Evolutionary conservation across 2,797 vertebrate species (phyloP).

Genomic region (Vireo griseus): DNA sequence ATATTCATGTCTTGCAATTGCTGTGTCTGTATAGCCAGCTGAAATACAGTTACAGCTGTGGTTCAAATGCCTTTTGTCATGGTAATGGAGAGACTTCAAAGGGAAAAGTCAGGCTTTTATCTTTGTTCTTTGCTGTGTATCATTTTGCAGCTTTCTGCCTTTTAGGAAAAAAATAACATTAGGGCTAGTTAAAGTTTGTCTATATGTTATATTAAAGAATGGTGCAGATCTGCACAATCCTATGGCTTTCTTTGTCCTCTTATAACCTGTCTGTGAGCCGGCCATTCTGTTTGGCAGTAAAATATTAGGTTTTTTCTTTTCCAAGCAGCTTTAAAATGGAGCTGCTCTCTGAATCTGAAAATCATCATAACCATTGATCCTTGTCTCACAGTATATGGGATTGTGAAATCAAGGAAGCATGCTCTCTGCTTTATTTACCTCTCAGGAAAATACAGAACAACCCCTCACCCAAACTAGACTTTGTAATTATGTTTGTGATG

Average conservation of each 20-base stretch:
- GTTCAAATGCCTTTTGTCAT: background rate
- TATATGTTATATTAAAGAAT: background rate
- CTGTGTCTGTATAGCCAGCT: background rate
- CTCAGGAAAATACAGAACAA: background rate
- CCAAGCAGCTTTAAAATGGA: background rate
- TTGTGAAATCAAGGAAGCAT: background rate
- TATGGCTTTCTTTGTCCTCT: background rate
- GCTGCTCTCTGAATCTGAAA: constrained; percentile 7
- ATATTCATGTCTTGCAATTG: background rate
- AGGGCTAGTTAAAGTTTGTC: background rate
- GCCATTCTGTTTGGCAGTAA: background rate
- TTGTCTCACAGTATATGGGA: background rate
- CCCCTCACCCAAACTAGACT: background rate
- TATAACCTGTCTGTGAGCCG: background rate
- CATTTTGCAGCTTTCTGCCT: background rate
- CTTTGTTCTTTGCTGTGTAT: background rate
- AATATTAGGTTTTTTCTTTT: background rate
- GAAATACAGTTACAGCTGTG: background rate
- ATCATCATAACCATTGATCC: background rate
- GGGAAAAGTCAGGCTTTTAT: background rate
- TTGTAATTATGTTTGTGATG: background rate
- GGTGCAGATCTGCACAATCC: background rate
- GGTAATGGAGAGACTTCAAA: background rate
- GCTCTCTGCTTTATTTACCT: background rate
- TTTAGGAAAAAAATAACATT: background rate